Conservation (phyloP, 2,113 vertebrate genomes). For the Meriones unguiculatus region DNA sequence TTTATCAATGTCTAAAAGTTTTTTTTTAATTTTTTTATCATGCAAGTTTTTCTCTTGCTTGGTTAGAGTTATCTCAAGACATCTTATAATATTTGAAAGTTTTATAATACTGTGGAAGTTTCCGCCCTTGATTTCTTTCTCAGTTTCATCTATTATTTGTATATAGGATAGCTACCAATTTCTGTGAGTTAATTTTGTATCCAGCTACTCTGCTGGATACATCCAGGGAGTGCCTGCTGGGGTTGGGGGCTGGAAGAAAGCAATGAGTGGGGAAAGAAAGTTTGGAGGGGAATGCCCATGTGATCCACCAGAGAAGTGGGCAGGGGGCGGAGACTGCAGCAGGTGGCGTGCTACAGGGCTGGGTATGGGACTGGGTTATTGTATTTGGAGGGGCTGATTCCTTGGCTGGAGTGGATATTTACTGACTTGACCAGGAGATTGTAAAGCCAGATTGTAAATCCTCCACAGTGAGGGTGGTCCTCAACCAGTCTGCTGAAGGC, state of each 20-base stretch:
- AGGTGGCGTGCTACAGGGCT: neutral
- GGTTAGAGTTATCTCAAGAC: too few relatives aligned
- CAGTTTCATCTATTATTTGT: neutral
- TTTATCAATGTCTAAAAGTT: neutral
- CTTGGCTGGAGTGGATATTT: neutral
- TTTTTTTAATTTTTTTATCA: neutral
- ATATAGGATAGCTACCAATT: neutral
- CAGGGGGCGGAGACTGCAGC: neutral
- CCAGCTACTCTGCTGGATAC: neutral
- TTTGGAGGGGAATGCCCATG: neutral
- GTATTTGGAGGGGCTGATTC: neutral
- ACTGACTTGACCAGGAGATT: neutral
- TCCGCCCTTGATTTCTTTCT: neutral
- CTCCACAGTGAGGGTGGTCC: neutral
- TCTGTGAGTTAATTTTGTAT: neutral
- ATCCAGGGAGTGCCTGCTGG: neutral
- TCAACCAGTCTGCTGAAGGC: neutral
- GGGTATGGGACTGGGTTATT: neutral
- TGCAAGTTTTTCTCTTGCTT: neutral
- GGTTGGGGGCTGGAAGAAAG: neutral
- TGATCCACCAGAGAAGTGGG: neutral
- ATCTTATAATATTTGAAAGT: neutral
- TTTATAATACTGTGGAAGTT: neutral
- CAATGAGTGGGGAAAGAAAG: neutral
- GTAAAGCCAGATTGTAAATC: neutral